phyloP scores from a whole-genome alignment of 2,113 vertebrate species.

The Narcine bancroftii region DNA sequence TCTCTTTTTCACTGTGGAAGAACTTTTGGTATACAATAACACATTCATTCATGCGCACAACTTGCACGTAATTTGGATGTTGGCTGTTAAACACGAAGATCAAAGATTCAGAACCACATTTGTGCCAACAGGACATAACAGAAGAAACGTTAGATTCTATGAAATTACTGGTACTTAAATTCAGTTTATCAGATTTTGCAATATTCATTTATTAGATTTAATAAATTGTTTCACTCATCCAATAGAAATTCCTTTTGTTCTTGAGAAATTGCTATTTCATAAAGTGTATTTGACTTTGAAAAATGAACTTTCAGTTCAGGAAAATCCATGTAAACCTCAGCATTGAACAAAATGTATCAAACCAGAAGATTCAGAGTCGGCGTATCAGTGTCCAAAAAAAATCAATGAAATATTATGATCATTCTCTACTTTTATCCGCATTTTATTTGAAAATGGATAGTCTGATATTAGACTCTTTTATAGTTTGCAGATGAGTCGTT shows the following conservation, averaged over 20 bases:
- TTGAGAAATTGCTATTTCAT: neutral
- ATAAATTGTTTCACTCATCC: neutral
- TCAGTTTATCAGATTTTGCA: neutral
- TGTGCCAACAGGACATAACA: neutral
- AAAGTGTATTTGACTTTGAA: neutral
- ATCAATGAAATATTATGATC: neutral
- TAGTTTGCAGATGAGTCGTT: neutral
- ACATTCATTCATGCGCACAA: neutral
- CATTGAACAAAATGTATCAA: neutral
- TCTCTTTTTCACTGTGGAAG: neutral
- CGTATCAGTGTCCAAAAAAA: neutral
- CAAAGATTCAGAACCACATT: neutral
- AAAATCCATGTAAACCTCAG: neutral
- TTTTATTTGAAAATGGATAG: slow-evolving; percentile 1
- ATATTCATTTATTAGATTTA: neutral
- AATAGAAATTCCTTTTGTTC: neutral
- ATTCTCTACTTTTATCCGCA: neutral
- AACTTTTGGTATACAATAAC: neutral
- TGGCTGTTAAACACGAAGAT: neutral
- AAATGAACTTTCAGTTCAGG: neutral
- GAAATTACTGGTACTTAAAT: neutral
- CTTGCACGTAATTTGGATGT: neutral
- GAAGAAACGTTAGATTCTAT: neutral
- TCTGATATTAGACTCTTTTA: neutral
- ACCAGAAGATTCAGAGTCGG: neutral